Percentiles rank a stretch among this genome's conserved stretches.
These are phyloP conservation scores for Fregata magnificens DNA, from an alignment of 2,113 vertebrate genomes.

Conservation along the genomic window DNA sequence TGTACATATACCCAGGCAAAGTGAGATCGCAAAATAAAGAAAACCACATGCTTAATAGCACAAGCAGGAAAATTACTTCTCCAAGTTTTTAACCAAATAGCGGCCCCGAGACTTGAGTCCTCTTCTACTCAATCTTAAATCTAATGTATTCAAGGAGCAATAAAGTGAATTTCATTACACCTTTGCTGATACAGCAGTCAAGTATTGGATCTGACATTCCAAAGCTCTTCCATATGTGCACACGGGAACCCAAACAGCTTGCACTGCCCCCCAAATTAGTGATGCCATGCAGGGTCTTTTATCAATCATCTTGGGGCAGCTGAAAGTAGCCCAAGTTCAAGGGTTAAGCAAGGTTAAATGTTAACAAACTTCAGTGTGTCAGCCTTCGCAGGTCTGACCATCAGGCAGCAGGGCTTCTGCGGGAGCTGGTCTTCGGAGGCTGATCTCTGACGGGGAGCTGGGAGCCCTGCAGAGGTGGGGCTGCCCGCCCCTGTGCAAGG, in stretches of 20 bases:
- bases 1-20: slow-evolving; percentile 6
- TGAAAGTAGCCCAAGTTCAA: not conserved
- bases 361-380: not conserved
- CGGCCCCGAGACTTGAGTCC: slow-evolving; percentile 7
- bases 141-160: slow-evolving; percentile 28
- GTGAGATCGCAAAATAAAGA: slow-evolving; percentile 58
- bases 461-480: not conserved
- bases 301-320: not conserved
- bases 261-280: not conserved
- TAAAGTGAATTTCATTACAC: slow-evolving; percentile 60
- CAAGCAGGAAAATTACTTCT: slow-evolving; percentile 59
- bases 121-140: not conserved
- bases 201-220: slow-evolving; percentile 50
- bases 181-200: slow-evolving; percentile 11
- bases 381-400: not conserved
- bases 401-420: not conserved
- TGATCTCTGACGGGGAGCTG: rapidly evolving
- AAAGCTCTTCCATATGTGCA: slow-evolving; percentile 55
- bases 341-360: slow-evolving; percentile 39
- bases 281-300: not conserved
- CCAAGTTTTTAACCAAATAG: slow-evolving; percentile 66
- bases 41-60: slow-evolving; percentile 66
- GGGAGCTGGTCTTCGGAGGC: not conserved
- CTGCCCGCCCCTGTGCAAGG: rapidly evolving
- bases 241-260: not conserved